Evolutionary conservation across 2,888 invertebrate species (phyloP), one percentile per base, ranked within the genome.

Genomic region (Caenorhabditis sp.): DNA sequence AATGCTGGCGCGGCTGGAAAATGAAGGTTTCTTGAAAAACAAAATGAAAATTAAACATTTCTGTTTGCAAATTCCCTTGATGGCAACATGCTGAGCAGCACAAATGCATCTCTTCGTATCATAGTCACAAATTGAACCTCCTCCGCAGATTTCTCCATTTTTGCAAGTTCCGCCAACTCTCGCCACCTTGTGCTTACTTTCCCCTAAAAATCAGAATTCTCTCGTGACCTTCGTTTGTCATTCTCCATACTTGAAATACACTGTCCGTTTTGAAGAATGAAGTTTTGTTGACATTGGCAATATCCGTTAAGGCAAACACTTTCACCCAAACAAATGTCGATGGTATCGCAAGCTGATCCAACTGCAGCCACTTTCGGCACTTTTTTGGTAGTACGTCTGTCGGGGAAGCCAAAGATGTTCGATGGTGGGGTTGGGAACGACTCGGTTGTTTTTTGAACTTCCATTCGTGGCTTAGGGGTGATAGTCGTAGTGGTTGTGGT

Each of bases 121-220:
- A n/a, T 65, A 68, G 76, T 88, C 88, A 64, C 91, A 91, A 53
- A 87, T 82, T 5, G 91, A 87, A 8, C 91, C 91, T 6, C 91
- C 91, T 2, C 81, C 72, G 61, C 91, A 91, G 55, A 86, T 80
- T 70, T 89, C 88, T 40, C 87, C 88, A 35, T 82, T 80, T 22
- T 82, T 80, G 72, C 91, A 91, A 1, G 86, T 79, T n/a, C 80
- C 69, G 20, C 90, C 90, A 6, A 89, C 87, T 35, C 77, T 60
- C 1, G 89, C 85, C 2, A 85, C 58, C 58, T 82, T 82, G 20
- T 71, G 71, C 55, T 71, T 77, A 24, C 72, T 77, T 8, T 82
- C 64, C 44, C 44, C 81, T 81, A 56, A 18, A 81, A 81, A 22
- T 22, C 15, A 20, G 8, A 64, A 37, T n/a, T 26, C 53, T 28